These are phyloP conservation scores for Muscicapa striata DNA, from an alignment of 2,797 vertebrate genomes.

Conservation along the genomic window DNA sequence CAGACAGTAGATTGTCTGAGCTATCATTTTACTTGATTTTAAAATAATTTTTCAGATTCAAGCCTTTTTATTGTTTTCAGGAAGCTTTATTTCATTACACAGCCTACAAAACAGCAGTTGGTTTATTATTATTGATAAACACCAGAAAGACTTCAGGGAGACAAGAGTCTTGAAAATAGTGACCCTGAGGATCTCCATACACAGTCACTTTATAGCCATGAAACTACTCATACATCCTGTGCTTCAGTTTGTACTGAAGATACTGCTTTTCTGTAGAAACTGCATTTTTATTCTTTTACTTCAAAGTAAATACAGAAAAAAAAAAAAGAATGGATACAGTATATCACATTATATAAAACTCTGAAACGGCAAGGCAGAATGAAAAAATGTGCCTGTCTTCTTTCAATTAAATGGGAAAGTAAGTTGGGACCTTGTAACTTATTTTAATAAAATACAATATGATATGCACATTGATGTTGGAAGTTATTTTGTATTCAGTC, in stretches of 20 bases:
- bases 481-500: conserved; percentile 2
- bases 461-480: neutral
- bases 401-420: conserved; percentile 14
- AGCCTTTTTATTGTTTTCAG: neutral
- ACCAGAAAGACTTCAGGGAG: conserved; percentile 8
- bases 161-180: neutral
- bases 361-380: conserved; percentile 31
- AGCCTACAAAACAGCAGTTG: neutral
- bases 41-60: neutral
- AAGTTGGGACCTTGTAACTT: conserved; percentile 32
- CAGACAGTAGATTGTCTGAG: conserved; percentile 71
- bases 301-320: neutral
- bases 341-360: conserved; percentile 13
- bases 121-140: neutral
- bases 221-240: neutral
- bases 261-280: neutral
- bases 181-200: neutral
- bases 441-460: conserved; percentile 48
- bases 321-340: neutral
- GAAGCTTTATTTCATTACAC: conserved; percentile 8
- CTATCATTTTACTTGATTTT: neutral
- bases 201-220: neutral
- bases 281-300: neutral
- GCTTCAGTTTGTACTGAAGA: neutral
- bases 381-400: neutral